These are phyloP conservation scores for Rhinoderma darwinii DNA, from an alignment of 2,113 vertebrate genomes.

Conservation along the genomic window DNA sequence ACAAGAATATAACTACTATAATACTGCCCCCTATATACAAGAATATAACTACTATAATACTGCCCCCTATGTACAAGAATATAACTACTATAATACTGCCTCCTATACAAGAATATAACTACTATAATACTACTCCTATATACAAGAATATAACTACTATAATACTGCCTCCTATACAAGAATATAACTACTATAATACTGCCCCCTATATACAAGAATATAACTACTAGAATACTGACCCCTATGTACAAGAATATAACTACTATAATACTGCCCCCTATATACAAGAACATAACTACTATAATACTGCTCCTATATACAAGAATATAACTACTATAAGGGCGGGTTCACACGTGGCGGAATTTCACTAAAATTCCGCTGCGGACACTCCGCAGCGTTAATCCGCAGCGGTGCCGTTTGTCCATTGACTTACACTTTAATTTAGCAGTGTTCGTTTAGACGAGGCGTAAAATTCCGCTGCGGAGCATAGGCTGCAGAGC, in stretches of 20 bases:
- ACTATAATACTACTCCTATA: background rate
- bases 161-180: slow-evolving; percentile 10
- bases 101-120: background rate
- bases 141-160: background rate
- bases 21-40: background rate
- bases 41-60: background rate
- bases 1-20: too few species aligned
- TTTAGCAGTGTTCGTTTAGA: too few species aligned
- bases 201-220: slow-evolving; percentile 10
- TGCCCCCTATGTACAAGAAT: background rate
- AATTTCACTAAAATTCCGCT: too few species aligned
- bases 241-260: background rate
- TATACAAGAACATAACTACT: background rate
- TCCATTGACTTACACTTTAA: too few species aligned
- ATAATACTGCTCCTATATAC: background rate
- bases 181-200: slow-evolving; percentile 10
- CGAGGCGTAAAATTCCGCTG: too few species aligned
- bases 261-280: slow-evolving; percentile 6
- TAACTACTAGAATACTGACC: background rate
- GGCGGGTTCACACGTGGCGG: too few species aligned
- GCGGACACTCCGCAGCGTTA: too few species aligned
- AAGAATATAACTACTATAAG: too few species aligned
- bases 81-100: too few species aligned
- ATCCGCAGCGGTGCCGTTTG: too few species aligned
- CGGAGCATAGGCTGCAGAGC: too few species aligned